Percentiles rank a stretch among this genome's conserved stretches.
These are phyloP conservation scores for Eilema caniola DNA, from an alignment of 2,888 invertebrate genomes.

Conservation along the genomic window DNA sequence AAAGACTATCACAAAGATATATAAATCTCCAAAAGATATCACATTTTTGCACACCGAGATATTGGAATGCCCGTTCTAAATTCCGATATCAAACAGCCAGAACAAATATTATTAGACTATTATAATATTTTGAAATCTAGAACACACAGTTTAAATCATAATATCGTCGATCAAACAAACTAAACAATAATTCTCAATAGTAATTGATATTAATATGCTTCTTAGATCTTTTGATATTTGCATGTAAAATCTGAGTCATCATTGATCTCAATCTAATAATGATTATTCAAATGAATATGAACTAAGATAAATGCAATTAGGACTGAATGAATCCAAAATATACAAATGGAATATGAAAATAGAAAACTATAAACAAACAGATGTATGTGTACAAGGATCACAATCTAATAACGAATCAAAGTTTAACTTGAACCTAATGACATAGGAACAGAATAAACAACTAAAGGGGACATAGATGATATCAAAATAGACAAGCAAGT, in stretches of 20 bases:
- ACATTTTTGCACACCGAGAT: not conserved
- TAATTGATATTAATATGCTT: not conserved
- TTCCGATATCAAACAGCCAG: not conserved
- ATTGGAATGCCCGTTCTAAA: not conserved
- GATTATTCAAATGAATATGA: not conserved
- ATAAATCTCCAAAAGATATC: too few species aligned
- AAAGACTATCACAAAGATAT: too few species aligned
- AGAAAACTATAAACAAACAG: not conserved
- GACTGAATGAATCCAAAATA: not conserved
- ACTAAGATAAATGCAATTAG: not conserved
- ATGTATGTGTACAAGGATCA: not conserved
- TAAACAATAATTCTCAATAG: slow-evolving; percentile 1
- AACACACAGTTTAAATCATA: not conserved
- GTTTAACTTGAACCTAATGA: not conserved
- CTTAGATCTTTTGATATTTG: slow-evolving; percentile 1
- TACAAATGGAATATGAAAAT: too few species aligned
- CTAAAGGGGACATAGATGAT: not conserved
- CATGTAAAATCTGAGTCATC: not conserved
- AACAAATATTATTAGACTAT: not conserved
- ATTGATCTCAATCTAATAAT: slow-evolving; percentile 5
- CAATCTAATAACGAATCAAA: not conserved
- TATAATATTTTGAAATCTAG: not conserved
- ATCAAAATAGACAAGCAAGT: slow-evolving; percentile 3
- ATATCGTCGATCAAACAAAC: not conserved
- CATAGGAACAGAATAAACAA: not conserved